Conservation (phyloP, 2,888 invertebrate genomes). For the Diloba caeruleocephala region DNA sequence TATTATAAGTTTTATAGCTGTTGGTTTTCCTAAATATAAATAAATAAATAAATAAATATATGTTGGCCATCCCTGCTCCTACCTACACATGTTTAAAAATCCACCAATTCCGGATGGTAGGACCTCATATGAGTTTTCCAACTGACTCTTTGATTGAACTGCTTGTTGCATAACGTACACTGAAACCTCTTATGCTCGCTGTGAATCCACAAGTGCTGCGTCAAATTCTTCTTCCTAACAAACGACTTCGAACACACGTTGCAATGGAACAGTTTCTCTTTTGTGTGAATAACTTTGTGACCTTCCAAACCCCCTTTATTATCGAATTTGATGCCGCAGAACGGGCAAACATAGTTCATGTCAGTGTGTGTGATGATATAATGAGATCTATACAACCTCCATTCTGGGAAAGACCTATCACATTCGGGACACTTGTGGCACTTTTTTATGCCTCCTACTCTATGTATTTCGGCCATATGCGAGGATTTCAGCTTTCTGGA, state of each 20-base stretch:
- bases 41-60: no score
- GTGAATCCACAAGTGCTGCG: slow-evolving; percentile 74
- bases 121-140: slow-evolving; percentile 74
- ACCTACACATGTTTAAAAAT: slow-evolving; percentile 52
- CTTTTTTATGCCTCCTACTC: slow-evolving; percentile 50
- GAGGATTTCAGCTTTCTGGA: slow-evolving; percentile 55
- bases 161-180: slow-evolving; percentile 66
- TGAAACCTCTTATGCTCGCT: slow-evolving; percentile 70
- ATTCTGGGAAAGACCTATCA: slow-evolving; percentile 56
- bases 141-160: slow-evolving; percentile 64
- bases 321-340: slow-evolving; percentile 64
- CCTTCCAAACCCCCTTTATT: slow-evolving; percentile 74
- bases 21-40: no score
- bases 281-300: slow-evolving; percentile 80
- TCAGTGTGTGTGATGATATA: slow-evolving; percentile 67
- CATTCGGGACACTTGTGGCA: slow-evolving; percentile 66
- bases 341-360: slow-evolving; percentile 61
- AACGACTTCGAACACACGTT: slow-evolving; percentile 77
- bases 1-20: no score
- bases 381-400: slow-evolving; percentile 60
- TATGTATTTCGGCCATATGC: slow-evolving; percentile 64
- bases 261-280: slow-evolving; percentile 80
- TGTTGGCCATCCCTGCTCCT: no score
- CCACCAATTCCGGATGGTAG: slow-evolving; percentile 69
- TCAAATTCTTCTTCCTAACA: slow-evolving; percentile 67